Evolutionary conservation across 2,113 vertebrate genomes (phyloP).

Genomic region (Cottus gobio): DNA sequence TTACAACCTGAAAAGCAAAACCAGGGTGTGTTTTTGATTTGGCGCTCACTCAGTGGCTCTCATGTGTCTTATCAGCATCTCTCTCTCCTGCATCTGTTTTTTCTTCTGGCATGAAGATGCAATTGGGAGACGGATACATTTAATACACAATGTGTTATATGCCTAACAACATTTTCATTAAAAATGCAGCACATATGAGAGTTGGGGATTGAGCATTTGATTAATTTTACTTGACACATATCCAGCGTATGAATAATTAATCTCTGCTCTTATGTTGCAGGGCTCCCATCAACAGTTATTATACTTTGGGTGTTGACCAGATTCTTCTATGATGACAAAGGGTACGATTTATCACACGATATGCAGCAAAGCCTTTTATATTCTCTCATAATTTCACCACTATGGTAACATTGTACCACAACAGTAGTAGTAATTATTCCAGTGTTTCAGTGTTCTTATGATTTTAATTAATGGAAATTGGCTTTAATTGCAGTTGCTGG

Average conservation of each 20-base stretch:
- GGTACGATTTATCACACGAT: conserved; percentile 59
- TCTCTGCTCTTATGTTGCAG: conserved; percentile 53
- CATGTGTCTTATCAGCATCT: conserved; percentile 39
- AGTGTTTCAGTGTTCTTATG: not conserved
- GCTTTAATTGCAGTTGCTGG: conserved; percentile 79
- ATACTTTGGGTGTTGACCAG: conserved; percentile 81
- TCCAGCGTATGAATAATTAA: conserved; percentile 16
- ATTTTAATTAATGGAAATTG: not conserved
- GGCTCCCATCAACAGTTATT: conserved; percentile 79
- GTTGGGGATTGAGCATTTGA: not conserved
- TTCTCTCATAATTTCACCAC: not conserved
- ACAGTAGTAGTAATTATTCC: not conserved
- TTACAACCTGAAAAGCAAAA: not conserved
- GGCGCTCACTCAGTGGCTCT: conserved; percentile 14
- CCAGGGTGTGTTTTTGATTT: not conserved
- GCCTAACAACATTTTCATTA: conserved; percentile 1
- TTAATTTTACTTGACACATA: conserved; percentile 29
- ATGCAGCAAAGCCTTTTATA: not conserved
- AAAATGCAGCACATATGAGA: conserved; percentile 7
- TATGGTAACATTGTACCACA: not conserved
- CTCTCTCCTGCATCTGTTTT: conserved; percentile 10
- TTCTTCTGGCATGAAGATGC: conserved; percentile 1
- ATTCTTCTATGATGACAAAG: conserved; percentile 80
- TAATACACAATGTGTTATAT: conserved; percentile 12
- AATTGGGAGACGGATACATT: conserved; percentile 19